A percentile compares a stretch with the other conserved stretches of the same genome.
Evolutionary conservation across 2,888 invertebrate species (phyloP).

Genomic region (Iselma pallidipennis): DNA sequence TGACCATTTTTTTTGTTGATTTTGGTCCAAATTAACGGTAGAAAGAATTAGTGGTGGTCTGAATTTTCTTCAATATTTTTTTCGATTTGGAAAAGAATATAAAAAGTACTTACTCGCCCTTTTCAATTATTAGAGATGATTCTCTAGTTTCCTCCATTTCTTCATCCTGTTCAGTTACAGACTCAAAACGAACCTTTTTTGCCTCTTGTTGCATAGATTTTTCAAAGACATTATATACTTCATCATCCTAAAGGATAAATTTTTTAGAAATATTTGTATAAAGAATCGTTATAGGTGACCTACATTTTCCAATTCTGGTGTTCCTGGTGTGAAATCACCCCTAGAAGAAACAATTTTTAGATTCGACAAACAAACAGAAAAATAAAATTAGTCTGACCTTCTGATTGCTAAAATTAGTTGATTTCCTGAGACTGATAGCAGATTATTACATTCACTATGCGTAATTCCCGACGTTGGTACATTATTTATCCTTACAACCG

Average conservation of each 20-base stretch:
- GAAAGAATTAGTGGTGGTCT: background rate
- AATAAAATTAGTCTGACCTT: slow-evolving; percentile 60
- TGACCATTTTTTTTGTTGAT: slow-evolving; percentile 68
- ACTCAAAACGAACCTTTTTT: background rate
- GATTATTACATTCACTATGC: slow-evolving; percentile 78
- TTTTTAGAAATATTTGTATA: background rate
- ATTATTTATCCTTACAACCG: slow-evolving; percentile 77
- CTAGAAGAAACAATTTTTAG: background rate
- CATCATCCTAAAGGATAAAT: slow-evolving; percentile 32
- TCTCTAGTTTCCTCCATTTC: background rate
- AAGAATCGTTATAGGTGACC: background rate
- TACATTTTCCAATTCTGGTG: background rate
- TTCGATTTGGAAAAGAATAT: background rate
- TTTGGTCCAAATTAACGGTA: slow-evolving; percentile 1
- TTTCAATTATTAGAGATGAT: background rate
- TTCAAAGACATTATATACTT: slow-evolving; percentile 37
- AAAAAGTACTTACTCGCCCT: slow-evolving; percentile 21
- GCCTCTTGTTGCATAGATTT: slow-evolving; percentile 9
- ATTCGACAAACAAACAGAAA: background rate
- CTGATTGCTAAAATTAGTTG: slow-evolving; percentile 70
- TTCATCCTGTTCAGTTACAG: slow-evolving; percentile 2
- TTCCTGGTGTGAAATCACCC: background rate
- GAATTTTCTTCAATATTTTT: slow-evolving; percentile 10
- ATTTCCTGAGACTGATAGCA: slow-evolving; percentile 72
- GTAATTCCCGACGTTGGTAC: slow-evolving; percentile 67